Evolutionary conservation across 2,888 invertebrate species (phyloP).

Genomic region (Leptinotarsa juncta): DNA sequence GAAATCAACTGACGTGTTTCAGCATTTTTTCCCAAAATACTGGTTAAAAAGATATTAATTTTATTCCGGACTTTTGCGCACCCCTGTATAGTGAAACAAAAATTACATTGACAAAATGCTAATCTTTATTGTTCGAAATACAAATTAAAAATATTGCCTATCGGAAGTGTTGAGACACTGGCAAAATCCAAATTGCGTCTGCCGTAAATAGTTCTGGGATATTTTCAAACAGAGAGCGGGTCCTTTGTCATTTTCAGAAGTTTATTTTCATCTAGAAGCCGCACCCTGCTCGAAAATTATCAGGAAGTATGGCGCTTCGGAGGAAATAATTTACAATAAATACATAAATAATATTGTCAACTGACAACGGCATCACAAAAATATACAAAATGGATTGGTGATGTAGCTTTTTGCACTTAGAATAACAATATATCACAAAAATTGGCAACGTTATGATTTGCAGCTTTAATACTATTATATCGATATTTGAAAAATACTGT

Average conservation of each 20-base stretch:
- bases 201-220: not conserved
- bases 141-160: slow-evolving; percentile 9
- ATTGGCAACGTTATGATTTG: slow-evolving; percentile 60
- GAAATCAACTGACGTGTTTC: no score
- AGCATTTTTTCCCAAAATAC: no score
- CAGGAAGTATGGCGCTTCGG: slow-evolving; percentile 10
- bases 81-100: not conserved
- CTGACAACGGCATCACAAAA: slow-evolving; percentile 15
- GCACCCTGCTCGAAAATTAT: not conserved
- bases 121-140: slow-evolving; percentile 14
- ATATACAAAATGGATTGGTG: slow-evolving; percentile 20
- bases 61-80: no score
- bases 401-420: slow-evolving; percentile 20
- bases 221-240: not conserved
- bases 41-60: no score
- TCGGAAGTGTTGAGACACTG: not conserved
- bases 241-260: not conserved
- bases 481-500: slow-evolving; percentile 17
- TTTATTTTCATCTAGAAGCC: not conserved
- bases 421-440: slow-evolving; percentile 60
- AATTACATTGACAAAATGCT: slow-evolving; percentile 16
- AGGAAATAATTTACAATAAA: slow-evolving; percentile 23
- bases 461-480: slow-evolving; percentile 37
- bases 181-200: slow-evolving; percentile 15
- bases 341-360: slow-evolving; percentile 28